phyloP scores from a whole-genome alignment of 1,140 invertebrate genomes.

The Sinella curviseta region DNA sequence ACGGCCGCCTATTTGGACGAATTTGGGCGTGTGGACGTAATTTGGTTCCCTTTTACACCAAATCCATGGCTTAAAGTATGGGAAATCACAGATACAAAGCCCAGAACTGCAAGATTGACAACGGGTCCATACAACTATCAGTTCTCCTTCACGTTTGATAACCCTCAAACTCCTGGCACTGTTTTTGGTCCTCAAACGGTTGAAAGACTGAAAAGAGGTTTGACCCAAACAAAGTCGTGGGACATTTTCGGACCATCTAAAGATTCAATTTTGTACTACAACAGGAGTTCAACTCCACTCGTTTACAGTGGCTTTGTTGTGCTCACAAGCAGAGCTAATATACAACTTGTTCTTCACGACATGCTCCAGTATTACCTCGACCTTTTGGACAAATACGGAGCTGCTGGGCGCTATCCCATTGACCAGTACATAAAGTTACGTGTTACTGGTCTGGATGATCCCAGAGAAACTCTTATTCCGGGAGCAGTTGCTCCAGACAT shows the following conservation, averaged over 20 bases:
- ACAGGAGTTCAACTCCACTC: constrained; percentile 9
- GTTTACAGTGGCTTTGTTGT: constrained; percentile 27
- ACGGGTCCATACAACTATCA: constrained; percentile 32
- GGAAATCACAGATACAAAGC: constrained; percentile 7
- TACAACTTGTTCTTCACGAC: constrained; percentile 24
- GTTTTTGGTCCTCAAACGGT: constrained; percentile 27
- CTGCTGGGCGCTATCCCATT: constrained; percentile 27
- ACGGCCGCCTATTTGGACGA: background rate
- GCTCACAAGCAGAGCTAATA: constrained; percentile 13
- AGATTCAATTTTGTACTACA: constrained; percentile 33
- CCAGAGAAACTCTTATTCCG: constrained; percentile 1
- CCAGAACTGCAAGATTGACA: background rate
- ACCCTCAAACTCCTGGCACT: background rate
- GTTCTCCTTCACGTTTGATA: constrained; percentile 3
- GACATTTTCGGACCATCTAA: constrained; percentile 42
- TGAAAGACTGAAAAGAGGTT: constrained; percentile 5
- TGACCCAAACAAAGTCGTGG: background rate
- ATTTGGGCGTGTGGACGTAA: constrained; percentile 26
- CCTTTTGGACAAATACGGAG: constrained; percentile 6
- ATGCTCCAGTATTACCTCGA: background rate
- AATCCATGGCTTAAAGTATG: constrained; percentile 38
- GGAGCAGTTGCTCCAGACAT: background rate
- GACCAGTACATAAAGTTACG: constrained; percentile 34
- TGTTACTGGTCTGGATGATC: constrained; percentile 30
- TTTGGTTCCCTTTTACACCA: constrained; percentile 33